Evolutionary conservation across 2,888 invertebrate species (phyloP), one percentile per base, ranked within the genome.

Genomic region (Watsonalla cultraria): DNA sequence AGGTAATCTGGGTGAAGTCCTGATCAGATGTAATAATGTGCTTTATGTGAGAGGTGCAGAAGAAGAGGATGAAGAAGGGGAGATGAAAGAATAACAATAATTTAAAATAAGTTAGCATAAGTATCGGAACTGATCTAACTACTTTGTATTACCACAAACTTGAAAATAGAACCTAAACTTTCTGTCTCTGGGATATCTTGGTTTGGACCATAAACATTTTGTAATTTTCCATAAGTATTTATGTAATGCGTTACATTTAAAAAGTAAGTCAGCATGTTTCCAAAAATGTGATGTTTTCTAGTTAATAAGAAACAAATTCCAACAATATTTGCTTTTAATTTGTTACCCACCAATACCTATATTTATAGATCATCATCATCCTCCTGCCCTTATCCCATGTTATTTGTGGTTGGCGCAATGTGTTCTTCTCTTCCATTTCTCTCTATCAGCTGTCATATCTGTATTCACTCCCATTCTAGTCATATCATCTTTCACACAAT

Each of bases 21-120:
- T 99, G 11, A 96, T 99, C 65, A 93, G 99, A 80, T 98, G 99
- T 91, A 99, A 99, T 84, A 99, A 99, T 90, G 97, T 99, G 0
- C 90, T 99, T 57, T 99, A 98, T 78, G 97, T 99, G 52, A 92
- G 98, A 85, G 98, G 98, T 0, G 95, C 97, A 0, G 98, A 98
- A 65, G 99, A 99, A 75, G 98, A 98, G 74, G 98, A 98, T 70
- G 98, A 98, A 88, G 98, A 98, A 83, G 98, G 98, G 7, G 98
- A 98, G 92, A 98, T 97, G 95, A 96, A 94, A 74, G 97, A 97
- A 86, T 96, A 92, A 67, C 35, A 48, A 51, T 53, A 55, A 13
- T 39, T 54, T 49, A 9, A 37, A 35, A 5, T 62, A 61, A 56
- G 50, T 57, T 58, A 57, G n/a, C 33, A 45, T 58, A 54, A 58